Evolutionary conservation across 2,888 invertebrate genomes (phyloP).

Genomic region (Graphium colonna): DNA sequence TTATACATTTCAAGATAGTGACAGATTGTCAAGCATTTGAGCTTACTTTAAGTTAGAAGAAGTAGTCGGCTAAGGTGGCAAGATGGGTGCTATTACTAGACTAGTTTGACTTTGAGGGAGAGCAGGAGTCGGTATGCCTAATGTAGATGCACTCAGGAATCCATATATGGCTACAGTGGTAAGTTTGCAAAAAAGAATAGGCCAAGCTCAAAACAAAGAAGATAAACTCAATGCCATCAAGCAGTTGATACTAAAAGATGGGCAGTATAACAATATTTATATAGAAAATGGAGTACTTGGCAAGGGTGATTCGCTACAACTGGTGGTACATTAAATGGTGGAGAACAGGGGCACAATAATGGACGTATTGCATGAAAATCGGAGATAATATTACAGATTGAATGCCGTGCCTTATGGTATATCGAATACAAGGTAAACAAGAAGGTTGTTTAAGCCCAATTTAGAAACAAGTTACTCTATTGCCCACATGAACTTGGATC

Average conservation of each 20-base stretch:
- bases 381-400: too few species aligned
- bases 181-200: too few species aligned
- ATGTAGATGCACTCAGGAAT: conserved; percentile 31
- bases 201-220: conserved; percentile 10
- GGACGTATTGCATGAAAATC: conserved; percentile 46
- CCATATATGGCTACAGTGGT: conserved; percentile 13
- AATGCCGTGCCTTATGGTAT: conserved; percentile 32
- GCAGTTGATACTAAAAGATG: neutral
- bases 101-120: neutral
- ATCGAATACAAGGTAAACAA: conserved; percentile 35
- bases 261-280: conserved; percentile 24
- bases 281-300: conserved; percentile 31
- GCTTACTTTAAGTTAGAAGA: conserved; percentile 24
- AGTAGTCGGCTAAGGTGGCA: conserved; percentile 34
- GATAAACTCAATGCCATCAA: conserved; percentile 7
- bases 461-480: conserved; percentile 25
- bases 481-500: conserved; percentile 34
- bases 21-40: too few species aligned
- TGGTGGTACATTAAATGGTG: conserved; percentile 43
- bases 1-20: too few species aligned
- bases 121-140: conserved; percentile 23
- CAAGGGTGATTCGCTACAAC: conserved; percentile 28
- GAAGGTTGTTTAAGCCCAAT: conserved; percentile 28
- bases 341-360: conserved; percentile 35
- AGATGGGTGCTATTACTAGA: conserved; percentile 30